Evolutionary conservation across 2,113 vertebrate species (phyloP), one percentile per base, ranked within the genome.

Genomic region (Chionodraco myersi): DNA sequence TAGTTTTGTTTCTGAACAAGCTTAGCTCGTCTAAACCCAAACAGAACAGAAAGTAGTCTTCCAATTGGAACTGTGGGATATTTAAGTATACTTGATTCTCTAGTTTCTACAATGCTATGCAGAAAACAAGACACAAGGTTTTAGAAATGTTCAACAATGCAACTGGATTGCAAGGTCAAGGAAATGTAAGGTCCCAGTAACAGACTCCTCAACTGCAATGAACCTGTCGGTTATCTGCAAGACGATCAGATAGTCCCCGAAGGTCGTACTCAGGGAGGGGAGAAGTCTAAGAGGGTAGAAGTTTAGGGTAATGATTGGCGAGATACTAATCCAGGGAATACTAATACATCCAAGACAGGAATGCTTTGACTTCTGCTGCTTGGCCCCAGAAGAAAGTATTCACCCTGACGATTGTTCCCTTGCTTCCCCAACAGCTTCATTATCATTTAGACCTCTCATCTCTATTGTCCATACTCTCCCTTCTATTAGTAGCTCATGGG

Each of bases 401-500:
- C 59, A 53, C 60, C 71, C 53, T 4, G 47, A 58, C 84, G 87
- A 89, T 79, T 83, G 83, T 85, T 87, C 70, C 82, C 63, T 80
- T 57, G 82, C 72, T 73, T 75, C 72, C 63, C 60, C 48, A 65
- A 47, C 62, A 84, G 74, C 5, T 1, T 53, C 45, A 16, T 82
- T 45, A 10, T 60, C 34, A 49, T 36, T 47, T 34, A 65, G 21
- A 81, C 45, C 57, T 68, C 48, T 21, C 9, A 51, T 54, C 18
- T 62, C 41, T 48, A 4, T 26, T 62, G 48, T 15, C 51, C 11
- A 21, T 60, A 18, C 9, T 49, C 15, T 72, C 16, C 13, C 30
- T 56, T 70, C 12, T 86, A 57, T 41, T 6, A 41, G 36, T 44
- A 67, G 34, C 30, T 80, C 21, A 44, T 70, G 18, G 11, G 21